Percentiles rank a stretch among this genome's conserved stretches.
phyloP scores from a whole-genome alignment of 2,888 invertebrate genomes.

The Aproaerema taeniolella region DNA sequence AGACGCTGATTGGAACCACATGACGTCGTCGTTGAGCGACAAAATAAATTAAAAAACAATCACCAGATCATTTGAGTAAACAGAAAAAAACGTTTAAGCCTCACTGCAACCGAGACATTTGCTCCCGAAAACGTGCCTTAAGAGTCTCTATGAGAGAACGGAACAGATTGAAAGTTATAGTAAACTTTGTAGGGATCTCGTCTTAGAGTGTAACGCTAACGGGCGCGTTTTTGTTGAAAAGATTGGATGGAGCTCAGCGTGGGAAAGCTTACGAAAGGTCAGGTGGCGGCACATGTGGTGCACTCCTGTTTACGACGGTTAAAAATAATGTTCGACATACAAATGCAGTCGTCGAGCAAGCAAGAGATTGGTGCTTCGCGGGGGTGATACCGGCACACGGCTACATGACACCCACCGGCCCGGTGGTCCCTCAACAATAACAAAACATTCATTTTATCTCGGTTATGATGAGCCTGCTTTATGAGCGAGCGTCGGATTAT shows the following conservation, averaged over 20 bases:
- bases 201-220: constrained; percentile 45
- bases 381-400: constrained; percentile 43
- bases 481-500: constrained; percentile 34
- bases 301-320: constrained; percentile 64
- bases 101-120: constrained; percentile 59
- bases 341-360: constrained; percentile 45
- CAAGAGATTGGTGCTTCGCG: constrained; percentile 53
- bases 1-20: constrained; percentile 71
- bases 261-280: constrained; percentile 69
- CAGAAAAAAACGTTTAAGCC: constrained; percentile 65
- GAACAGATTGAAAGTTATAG: constrained; percentile 31
- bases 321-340: constrained; percentile 70
- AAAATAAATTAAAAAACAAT: constrained; percentile 76
- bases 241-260: constrained; percentile 53
- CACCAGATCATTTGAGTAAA: constrained; percentile 73
- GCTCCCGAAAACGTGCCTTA: constrained; percentile 55
- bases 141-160: constrained; percentile 8
- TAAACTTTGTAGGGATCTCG: constrained; percentile 33
- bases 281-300: constrained; percentile 72
- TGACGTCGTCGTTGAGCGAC: constrained; percentile 63
- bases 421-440: constrained; percentile 72
- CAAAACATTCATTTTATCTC: constrained; percentile 53
- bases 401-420: constrained; percentile 30
- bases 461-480: constrained; percentile 44
- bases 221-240: constrained; percentile 50